phyloP scores from a whole-genome alignment of 2,888 invertebrate species.

The Alitta virens region DNA sequence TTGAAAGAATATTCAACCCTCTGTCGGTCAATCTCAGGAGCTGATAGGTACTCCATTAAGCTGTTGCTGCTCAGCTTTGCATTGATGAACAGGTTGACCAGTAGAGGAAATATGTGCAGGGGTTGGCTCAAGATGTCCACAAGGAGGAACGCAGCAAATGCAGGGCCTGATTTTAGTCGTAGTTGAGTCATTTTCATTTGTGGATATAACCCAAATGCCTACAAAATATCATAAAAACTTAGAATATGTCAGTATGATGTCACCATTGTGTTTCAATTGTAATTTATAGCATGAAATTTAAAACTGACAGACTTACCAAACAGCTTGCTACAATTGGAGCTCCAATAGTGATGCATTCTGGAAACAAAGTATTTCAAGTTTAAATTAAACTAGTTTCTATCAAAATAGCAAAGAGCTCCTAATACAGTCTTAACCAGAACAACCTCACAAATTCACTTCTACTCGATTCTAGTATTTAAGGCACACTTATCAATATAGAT shows the following conservation, averaged over 20 bases:
- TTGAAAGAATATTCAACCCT: neutral
- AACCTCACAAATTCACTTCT: too few relatives aligned
- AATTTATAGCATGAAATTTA: too few relatives aligned
- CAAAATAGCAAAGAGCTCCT: too few relatives aligned
- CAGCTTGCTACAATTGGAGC: neutral
- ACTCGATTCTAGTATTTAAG: too few relatives aligned
- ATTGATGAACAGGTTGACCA: conserved; percentile 74
- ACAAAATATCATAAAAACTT: neutral
- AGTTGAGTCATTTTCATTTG: conserved; percentile 61
- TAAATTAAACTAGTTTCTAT: neutral
- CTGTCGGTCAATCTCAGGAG: conserved; percentile 62
- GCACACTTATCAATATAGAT: too few relatives aligned
- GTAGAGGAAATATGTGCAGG: conserved; percentile 74
- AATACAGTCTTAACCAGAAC: too few relatives aligned
- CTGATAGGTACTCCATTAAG: conserved; percentile 69
- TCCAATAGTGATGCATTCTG: neutral
- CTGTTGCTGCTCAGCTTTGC: conserved; percentile 63
- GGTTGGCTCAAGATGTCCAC: conserved; percentile 81
- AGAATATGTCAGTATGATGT: too few relatives aligned
- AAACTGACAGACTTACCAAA: neutral
- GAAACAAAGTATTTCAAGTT: neutral
- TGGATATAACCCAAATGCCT: conserved; percentile 42
- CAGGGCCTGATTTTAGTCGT: conserved; percentile 67
- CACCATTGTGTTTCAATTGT: too few relatives aligned
- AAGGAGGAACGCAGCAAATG: conserved; percentile 77